These are phyloP conservation scores for Mormyrus hasselquistii DNA, from an alignment of 2,797 vertebrate genomes.

Conservation along the genomic window DNA sequence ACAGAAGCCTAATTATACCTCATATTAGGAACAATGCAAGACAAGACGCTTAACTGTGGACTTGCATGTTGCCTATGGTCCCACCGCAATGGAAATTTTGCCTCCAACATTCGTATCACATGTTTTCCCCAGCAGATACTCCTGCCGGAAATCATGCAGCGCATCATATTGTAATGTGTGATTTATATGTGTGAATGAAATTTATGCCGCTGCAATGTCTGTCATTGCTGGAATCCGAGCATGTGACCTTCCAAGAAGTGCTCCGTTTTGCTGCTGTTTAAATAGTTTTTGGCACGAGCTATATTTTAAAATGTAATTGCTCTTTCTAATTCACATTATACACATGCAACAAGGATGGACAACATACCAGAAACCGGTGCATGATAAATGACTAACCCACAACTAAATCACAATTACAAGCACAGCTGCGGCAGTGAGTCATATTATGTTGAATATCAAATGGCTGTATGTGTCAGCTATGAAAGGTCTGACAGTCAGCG, in stretches of 20 bases:
- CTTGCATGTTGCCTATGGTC: conserved; percentile 22
- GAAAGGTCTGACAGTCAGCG: neutral
- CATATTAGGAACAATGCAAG: conserved; percentile 19
- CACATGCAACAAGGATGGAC: neutral
- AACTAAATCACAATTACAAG: neutral
- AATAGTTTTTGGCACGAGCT: neutral
- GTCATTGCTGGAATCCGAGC: neutral
- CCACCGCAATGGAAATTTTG: conserved; percentile 10
- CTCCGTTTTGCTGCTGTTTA: neutral
- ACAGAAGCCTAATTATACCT: conserved; percentile 5
- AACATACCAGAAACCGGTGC: neutral
- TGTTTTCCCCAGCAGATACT: neutral
- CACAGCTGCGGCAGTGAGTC: neutral
- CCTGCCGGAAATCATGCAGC: neutral
- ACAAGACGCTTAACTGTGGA: conserved; percentile 24
- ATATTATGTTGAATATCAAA: conserved; percentile 3
- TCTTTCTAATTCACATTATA: neutral
- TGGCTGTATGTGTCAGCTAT: neutral
- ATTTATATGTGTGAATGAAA: neutral
- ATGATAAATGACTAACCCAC: conserved; percentile 3
- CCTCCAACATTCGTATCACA: neutral
- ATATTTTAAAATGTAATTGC: neutral
- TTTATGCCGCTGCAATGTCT: neutral
- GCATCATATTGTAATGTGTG: neutral
- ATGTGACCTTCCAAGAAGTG: neutral